Percentiles rank a stretch among this genome's conserved stretches.
These are phyloP conservation scores for Pissodes strobi DNA, from an alignment of 1,140 invertebrate genomes.

Conservation along the genomic window DNA sequence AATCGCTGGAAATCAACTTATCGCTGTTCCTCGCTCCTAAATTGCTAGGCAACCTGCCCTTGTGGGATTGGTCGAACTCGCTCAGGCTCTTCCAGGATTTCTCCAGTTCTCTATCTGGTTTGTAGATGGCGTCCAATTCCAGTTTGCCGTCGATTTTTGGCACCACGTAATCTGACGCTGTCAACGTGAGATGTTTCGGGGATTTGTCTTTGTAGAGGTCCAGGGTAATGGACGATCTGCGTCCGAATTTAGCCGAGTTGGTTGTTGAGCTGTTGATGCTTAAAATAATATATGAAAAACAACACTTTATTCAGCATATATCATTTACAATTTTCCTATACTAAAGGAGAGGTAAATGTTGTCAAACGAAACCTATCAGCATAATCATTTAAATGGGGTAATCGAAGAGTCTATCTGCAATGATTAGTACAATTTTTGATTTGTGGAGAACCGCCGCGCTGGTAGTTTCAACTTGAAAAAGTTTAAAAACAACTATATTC, in stretches of 20 bases:
- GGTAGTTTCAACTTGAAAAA: too few species aligned
- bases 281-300: too few species aligned
- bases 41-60: constrained; percentile 44
- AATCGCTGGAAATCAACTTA: constrained; percentile 5
- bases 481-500: too few species aligned
- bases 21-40: neutral
- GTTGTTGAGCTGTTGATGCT: neutral
- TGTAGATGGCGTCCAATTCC: constrained; percentile 24
- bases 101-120: constrained; percentile 39
- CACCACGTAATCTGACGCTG: constrained; percentile 38
- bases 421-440: too few species aligned
- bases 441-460: too few species aligned
- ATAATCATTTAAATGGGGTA: too few species aligned
- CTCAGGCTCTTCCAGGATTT: constrained; percentile 48
- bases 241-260: constrained; percentile 44
- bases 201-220: constrained; percentile 31
- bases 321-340: too few species aligned
- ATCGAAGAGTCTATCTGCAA: too few species aligned
- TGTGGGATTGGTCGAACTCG: constrained; percentile 47
- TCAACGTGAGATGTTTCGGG: constrained; percentile 28
- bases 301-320: too few species aligned
- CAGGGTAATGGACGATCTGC: constrained; percentile 39
- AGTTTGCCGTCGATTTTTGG: constrained; percentile 37
- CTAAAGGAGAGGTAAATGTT: too few species aligned
- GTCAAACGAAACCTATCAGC: too few species aligned